Percentiles rank a stretch among this genome's conserved stretches.
These are phyloP conservation scores for Oscheius sp. DNA, from an alignment of 2,888 invertebrate species.

Conservation along the genomic window DNA sequence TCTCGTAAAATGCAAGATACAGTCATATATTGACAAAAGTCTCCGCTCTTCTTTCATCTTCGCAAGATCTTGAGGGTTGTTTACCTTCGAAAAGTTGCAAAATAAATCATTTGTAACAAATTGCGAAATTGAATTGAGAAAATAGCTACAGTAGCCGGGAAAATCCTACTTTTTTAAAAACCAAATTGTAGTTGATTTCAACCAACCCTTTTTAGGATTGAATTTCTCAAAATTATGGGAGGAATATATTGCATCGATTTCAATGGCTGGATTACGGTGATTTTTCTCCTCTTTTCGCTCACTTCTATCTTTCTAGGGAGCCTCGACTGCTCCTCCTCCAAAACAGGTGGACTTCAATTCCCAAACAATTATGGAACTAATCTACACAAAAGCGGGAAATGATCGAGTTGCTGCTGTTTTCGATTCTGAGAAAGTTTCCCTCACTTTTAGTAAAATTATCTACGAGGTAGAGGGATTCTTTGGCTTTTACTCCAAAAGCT, in stretches of 20 bases:
- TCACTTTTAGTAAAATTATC: constrained; percentile 54
- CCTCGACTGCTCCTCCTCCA: constrained; percentile 43
- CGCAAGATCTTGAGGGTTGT: no score
- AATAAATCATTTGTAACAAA: no score
- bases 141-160: no score
- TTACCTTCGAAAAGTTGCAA: no score
- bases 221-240: constrained; percentile 1
- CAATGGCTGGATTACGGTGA: constrained; percentile 50
- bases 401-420: constrained; percentile 61
- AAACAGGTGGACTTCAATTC: constrained; percentile 53
- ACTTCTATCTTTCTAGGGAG: constrained; percentile 34
- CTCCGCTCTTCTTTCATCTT: no score
- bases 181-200: neutral
- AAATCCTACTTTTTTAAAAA: neutral
- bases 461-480: no score
- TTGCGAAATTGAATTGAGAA: no score
- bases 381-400: constrained; percentile 55
- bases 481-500: no score
- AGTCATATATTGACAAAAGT: no score
- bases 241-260: constrained; percentile 49
- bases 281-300: neutral
- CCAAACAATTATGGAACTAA: constrained; percentile 62
- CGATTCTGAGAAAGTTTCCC: constrained; percentile 58
- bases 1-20: no score
- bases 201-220: neutral